A percentile compares a stretch with the other conserved stretches of the same genome.
Evolutionary conservation across 1,140 invertebrate genomes (phyloP).

Genomic region (Drosophila ficusphila): DNA sequence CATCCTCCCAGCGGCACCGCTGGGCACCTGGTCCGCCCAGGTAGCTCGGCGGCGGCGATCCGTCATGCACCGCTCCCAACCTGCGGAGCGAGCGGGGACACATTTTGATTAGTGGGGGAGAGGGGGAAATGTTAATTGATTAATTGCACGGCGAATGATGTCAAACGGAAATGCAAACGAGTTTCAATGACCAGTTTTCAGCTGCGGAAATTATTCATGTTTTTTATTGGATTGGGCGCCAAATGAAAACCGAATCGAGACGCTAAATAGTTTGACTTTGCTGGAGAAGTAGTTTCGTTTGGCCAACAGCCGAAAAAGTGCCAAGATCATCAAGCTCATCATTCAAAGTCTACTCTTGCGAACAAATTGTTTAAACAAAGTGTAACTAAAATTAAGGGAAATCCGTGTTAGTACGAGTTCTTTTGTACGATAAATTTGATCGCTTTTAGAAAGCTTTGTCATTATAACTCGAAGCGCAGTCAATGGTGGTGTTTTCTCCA

Average conservation of each 20-base stretch:
- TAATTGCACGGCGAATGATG: slow-evolving; percentile 73
- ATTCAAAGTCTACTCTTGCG: too few species aligned
- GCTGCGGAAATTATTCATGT: slow-evolving; percentile 52
- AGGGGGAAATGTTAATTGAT: slow-evolving; percentile 67
- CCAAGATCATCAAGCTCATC: not conserved
- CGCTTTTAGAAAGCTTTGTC: too few species aligned
- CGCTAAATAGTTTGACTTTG: slow-evolving; percentile 12
- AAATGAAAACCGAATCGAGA: slow-evolving; percentile 33
- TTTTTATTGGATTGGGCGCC: slow-evolving; percentile 23
- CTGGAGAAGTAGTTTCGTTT: slow-evolving; percentile 37
- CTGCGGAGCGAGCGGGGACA: slow-evolving; percentile 85
- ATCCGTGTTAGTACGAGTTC: too few species aligned
- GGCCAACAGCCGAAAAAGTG: slow-evolving; percentile 7
- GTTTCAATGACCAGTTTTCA: slow-evolving; percentile 58
- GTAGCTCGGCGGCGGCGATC: slow-evolving; percentile 96
- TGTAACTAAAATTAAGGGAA: too few species aligned
- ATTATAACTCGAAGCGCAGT: too few species aligned
- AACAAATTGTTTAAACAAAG: too few species aligned
- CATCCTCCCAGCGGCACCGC: slow-evolving; percentile 97
- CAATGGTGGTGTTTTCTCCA: too few species aligned
- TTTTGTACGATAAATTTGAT: too few species aligned
- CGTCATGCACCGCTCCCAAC: slow-evolving; percentile 96
- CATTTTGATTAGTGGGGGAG: slow-evolving; percentile 49
- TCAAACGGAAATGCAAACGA: slow-evolving; percentile 75
- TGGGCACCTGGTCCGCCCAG: slow-evolving; percentile 97